Conservation (phyloP, 1,140 invertebrate genomes). For the Cydia fagiglandana region DNA sequence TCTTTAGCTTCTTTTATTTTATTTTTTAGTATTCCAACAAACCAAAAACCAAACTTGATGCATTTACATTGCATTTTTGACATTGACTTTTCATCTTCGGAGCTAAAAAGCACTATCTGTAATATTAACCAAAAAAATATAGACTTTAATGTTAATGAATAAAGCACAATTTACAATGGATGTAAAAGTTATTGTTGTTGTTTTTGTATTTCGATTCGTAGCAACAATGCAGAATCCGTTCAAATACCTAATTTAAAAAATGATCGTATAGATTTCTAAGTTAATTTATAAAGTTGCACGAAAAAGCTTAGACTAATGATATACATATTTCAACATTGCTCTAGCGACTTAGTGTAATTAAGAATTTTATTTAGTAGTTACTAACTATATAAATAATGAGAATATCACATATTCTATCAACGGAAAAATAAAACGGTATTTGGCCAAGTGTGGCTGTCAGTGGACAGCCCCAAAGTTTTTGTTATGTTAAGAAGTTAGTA, state of each 20-base stretch:
- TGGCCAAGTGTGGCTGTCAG: neutral
- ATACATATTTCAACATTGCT: too few relatives aligned
- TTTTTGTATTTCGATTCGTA: neutral
- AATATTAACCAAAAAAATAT: neutral
- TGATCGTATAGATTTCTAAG: too few relatives aligned
- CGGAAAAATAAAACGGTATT: neutral
- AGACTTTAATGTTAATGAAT: neutral
- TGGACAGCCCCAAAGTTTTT: neutral
- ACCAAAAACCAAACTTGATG: conserved; percentile 11
- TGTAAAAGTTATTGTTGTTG: too few relatives aligned
- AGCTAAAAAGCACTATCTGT: neutral
- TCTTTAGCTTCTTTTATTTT: too few relatives aligned
- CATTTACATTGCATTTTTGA: conserved; percentile 1
- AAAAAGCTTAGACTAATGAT: too few relatives aligned
- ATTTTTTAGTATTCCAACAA: neutral
- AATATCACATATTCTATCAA: too few relatives aligned
- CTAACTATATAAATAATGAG: too few relatives aligned
- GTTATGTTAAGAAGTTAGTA: neutral
- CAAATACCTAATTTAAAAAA: neutral
- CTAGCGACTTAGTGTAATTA: too few relatives aligned
- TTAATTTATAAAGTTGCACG: too few relatives aligned
- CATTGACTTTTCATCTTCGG: neutral
- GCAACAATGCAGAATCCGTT: conserved; percentile 1
- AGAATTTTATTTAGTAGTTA: too few relatives aligned
- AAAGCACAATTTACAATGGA: neutral